Conservation (phyloP, 2,888 invertebrate species). For the Ethmia dodecea region DNA sequence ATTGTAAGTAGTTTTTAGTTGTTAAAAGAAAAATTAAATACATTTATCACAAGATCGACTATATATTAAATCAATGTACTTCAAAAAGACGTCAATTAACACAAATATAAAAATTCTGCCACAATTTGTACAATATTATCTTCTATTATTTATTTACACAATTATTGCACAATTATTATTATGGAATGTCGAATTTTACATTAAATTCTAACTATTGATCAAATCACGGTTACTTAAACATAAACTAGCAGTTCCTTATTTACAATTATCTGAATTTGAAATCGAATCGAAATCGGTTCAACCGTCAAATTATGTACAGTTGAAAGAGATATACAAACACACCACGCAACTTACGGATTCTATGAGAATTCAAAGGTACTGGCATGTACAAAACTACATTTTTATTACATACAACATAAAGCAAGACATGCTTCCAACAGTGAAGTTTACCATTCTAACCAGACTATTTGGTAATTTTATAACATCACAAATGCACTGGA, state of each 20-base stretch:
- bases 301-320: conserved; percentile 5
- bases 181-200: conserved; percentile 63
- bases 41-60: not conserved
- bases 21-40: too few species aligned
- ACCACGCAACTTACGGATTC: conserved; percentile 13
- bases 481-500: conserved; percentile 68
- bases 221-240: conserved; percentile 1
- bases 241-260: conserved; percentile 7
- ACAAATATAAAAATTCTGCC: conserved; percentile 18
- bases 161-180: conserved; percentile 63
- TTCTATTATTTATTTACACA: conserved; percentile 31
- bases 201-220: conserved; percentile 18
- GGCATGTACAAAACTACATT: conserved; percentile 31
- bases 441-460: conserved; percentile 26
- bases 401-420: too few species aligned
- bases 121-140: conserved; percentile 31
- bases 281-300: conserved; percentile 6
- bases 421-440: too few species aligned
- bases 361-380: conserved; percentile 49
- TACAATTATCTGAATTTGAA: conserved; percentile 2
- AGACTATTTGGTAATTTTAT: conserved; percentile 56
- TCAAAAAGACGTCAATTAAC: too few species aligned
- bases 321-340: conserved; percentile 7
- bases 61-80: conserved; percentile 9
- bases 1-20: too few species aligned